Percentiles rank a stretch among this genome's conserved stretches.
Evolutionary conservation across 2,888 invertebrate genomes (phyloP).

Genomic region (Drosophila paracracens): DNA sequence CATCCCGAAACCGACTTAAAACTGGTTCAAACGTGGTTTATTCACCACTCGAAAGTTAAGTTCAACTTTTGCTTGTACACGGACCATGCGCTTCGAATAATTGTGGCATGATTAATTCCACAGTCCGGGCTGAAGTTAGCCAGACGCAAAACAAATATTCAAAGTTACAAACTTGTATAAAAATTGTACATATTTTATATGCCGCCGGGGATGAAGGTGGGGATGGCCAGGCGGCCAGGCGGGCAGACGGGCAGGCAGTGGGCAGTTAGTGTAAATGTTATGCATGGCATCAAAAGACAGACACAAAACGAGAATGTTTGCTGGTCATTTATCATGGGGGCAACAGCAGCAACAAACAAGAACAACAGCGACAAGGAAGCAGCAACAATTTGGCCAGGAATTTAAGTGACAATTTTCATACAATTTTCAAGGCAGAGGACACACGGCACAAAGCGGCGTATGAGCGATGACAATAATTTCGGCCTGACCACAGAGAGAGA

Average conservation of each 20-base stretch:
- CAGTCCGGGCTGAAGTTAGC: conserved; percentile 38
- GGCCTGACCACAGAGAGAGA: conserved; percentile 22
- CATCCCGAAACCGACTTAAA: not conserved
- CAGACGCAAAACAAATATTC: conserved; percentile 34
- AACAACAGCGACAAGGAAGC: conserved; percentile 24
- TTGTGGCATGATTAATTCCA: conserved; percentile 68
- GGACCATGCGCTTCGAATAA: conserved; percentile 36
- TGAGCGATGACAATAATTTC: conserved; percentile 68
- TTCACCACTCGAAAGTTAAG: not conserved
- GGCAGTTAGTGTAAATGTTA: conserved; percentile 62
- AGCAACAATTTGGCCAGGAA: conserved; percentile 60
- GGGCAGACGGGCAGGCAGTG: conserved; percentile 11
- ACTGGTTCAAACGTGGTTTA: not conserved
- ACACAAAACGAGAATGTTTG: conserved; percentile 50
- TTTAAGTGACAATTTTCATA: conserved; percentile 77
- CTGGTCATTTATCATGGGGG: conserved; percentile 71
- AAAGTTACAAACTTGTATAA: conserved; percentile 35
- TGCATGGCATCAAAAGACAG: conserved; percentile 46
- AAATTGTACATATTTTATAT: conserved; percentile 33
- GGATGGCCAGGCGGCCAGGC: not conserved
- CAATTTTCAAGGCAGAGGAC: conserved; percentile 46
- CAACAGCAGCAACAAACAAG: conserved; percentile 27
- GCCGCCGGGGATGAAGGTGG: not conserved
- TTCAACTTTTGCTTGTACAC: conserved; percentile 13
- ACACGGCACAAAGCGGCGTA: conserved; percentile 59